Base-by-base conservation (phyloP, 1,140 invertebrate genomes). In the Hyles vespertilio region DNA sequence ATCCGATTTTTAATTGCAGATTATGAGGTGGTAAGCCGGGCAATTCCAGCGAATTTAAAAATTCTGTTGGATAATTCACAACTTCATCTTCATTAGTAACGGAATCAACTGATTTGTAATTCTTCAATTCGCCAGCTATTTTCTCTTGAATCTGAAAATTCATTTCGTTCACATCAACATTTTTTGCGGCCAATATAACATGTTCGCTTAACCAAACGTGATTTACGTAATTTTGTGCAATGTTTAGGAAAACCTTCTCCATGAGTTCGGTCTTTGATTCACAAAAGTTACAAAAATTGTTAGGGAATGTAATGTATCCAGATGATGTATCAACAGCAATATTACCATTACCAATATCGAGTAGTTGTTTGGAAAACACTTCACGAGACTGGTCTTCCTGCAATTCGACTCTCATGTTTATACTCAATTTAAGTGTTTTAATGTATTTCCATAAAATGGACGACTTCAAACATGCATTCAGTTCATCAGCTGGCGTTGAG, bases 1-100 rank as follows among this genome's bases (percentile, higher is more conserved):
- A 40, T 40, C 36, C 36, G 4, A 40, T 8, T 40, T 40, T 40
- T 40, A 40, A 40, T 8, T 40, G 36, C 36, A 63, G 53, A 70
- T 40, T 40, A 8, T 40, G 36, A 40, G 36, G 36, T 40, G 36
- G 36, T 40, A 47, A 22, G 5, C 46, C 46, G 10, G 46, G 46
- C 46, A 47, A 47, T 22, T 47, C 46, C 46, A 47, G 46, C 10
- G 46, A 22, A 47, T 47, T 47, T 47, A 47, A 47, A n/a, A 47
- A 22, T n/a, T 22, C 12, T 5, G 36, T 40, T 5, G 36, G 36
- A 49, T 49, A 49, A 12, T 22, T 49, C n/a, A 49, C 12, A 12
- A 49, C 48, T 10, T 49, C 48, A 49, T 49, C 48, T 12, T 49
- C n/a, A 12, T 49, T 49, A 8, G 3, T 49, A 12, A 49, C 36